Conservation (phyloP, 2,113 vertebrate genomes). For the Bostrychus sinensis region DNA sequence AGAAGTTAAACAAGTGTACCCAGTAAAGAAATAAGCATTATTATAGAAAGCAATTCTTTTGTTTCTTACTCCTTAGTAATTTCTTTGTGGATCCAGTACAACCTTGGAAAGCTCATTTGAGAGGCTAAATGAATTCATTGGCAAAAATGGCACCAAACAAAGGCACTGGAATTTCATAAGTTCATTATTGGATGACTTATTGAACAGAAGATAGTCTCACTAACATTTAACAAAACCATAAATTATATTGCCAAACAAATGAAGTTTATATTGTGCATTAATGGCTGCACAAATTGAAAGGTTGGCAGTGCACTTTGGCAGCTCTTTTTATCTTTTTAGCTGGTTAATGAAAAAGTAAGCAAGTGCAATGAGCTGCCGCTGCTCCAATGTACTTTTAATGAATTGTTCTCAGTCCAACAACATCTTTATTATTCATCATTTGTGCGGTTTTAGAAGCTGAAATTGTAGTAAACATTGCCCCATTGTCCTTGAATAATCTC, state of each 20-base stretch:
- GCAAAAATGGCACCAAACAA: not conserved
- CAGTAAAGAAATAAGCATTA: too few species aligned
- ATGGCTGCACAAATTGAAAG: not conserved
- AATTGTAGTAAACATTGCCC: not conserved
- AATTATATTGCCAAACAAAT: not conserved
- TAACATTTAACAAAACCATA: not conserved
- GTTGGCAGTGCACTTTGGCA: not conserved
- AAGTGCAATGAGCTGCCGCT: not conserved
- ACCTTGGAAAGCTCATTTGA: not conserved
- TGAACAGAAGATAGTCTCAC: not conserved
- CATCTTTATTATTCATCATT: constrained; percentile 2
- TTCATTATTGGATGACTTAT: not conserved
- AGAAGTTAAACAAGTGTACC: too few species aligned
- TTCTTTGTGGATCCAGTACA: not conserved
- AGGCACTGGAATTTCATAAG: not conserved
- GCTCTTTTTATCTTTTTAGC: constrained; percentile 1
- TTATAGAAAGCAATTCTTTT: too few species aligned
- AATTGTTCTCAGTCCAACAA: not conserved
- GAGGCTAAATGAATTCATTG: not conserved
- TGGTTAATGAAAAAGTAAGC: not conserved
- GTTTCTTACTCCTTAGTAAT: not conserved
- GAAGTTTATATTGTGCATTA: not conserved
- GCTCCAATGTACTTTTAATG: constrained; percentile 3
- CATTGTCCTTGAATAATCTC: not conserved
- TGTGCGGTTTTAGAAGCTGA: not conserved